Percentiles rank a stretch among this genome's conserved stretches.
Evolutionary conservation across 2,797 vertebrate species (phyloP).

Genomic region (Mionectes olivaceus): DNA sequence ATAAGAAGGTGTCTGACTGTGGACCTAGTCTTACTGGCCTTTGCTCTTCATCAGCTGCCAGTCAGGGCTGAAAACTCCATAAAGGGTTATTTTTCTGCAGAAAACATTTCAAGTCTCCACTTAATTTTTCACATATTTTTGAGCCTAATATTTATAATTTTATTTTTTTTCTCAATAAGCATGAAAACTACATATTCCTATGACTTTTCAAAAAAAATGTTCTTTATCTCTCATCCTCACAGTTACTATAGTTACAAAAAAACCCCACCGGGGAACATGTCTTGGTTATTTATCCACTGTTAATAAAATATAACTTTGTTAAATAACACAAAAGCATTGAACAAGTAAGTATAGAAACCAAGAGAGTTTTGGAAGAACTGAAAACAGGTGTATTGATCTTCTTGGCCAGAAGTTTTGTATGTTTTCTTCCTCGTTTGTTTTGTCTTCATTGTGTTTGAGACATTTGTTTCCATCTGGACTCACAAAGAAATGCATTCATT

Average conservation of each 20-base stretch:
- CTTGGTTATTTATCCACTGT: not conserved
- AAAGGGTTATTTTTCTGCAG: not conserved
- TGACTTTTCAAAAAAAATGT: not conserved
- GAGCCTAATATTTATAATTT: not conserved
- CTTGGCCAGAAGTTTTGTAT: not conserved
- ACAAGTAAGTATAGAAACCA: not conserved
- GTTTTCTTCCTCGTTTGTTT: not conserved
- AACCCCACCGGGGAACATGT: not conserved
- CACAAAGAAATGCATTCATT: not conserved
- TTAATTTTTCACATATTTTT: not conserved
- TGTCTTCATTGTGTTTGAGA: not conserved
- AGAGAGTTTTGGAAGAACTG: not conserved
- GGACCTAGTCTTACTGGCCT: not conserved
- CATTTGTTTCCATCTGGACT: not conserved
- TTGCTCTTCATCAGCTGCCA: not conserved
- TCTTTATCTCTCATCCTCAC: not conserved
- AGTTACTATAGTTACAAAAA: not conserved
- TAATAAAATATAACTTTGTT: not conserved
- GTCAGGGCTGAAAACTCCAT: not conserved
- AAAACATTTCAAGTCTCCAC: not conserved
- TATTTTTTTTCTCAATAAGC: not conserved
- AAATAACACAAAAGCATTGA: not conserved
- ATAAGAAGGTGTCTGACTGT: accelerated
- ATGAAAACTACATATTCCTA: not conserved
- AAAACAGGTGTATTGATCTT: not conserved